Evolutionary conservation across 2,113 vertebrate genomes (phyloP), one percentile per base, ranked within the genome.

Genomic region (Ophthalmolycus amberensis): DNA sequence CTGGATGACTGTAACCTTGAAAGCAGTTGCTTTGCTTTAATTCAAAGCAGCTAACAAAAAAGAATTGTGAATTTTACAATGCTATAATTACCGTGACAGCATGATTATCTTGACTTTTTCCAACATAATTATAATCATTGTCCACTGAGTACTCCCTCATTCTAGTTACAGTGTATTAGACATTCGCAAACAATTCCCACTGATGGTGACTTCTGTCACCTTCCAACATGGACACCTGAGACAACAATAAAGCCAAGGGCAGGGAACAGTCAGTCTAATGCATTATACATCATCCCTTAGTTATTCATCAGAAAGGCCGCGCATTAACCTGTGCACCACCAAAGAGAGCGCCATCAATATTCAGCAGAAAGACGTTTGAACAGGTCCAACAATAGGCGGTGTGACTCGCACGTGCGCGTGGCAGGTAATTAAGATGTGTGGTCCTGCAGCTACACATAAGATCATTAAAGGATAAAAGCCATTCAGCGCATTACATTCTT

Each of bases 251-350:
- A 82, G 70, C 85, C 84, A 56, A 4, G 25, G 83, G 74, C 75
- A 88, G 74, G 60, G 80, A 83, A 60, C 75, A 79, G 59, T 68
- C 71, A 46, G 85, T 71, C 77, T 78, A 70, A 85, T 92, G 84
- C 83, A 94, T 93, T 91, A 91, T 85, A 93, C 90, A 94, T 92
- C 16, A 84, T 46, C 7, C 78, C 82, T 91, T 66, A 89, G 88
- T 91, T 87, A 91, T 91, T 92, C 84, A 92, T 92, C 79, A 87
- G 86, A 87, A 87, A 87, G 84, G 82, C 84, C 63, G 46, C 59
- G 73, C 68, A 90, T 90, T 86, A 89, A 91, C 91, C 88, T 90
- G 87, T 88, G 77, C 71, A 67, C 84, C 89, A 88, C 75, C 88
- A 79, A 79, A 74, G 72, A 72, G 75, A 77, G 81, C 52, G 50